Conservation (phyloP, 2,888 invertebrate genomes). For the Ectemnius cavifrons region DNA sequence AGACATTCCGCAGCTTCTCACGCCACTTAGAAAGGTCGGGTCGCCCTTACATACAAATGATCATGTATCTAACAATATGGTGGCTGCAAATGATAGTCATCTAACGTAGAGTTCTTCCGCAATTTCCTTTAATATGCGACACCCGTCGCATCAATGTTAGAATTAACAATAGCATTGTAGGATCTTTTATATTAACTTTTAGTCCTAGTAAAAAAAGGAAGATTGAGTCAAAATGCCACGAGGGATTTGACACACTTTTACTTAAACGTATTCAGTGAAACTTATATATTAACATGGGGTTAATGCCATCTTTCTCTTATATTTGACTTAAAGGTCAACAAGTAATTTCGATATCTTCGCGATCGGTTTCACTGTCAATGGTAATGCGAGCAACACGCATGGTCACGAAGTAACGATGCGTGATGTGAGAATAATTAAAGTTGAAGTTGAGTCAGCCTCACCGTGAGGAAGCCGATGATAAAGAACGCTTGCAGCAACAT, state of each 20-base stretch:
- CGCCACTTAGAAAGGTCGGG: constrained; percentile 6
- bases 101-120: too few relatives aligned
- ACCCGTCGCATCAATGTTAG: too few relatives aligned
- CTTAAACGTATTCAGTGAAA: neutral
- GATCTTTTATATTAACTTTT: too few relatives aligned
- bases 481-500: constrained; percentile 43
- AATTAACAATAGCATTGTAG: too few relatives aligned
- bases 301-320: neutral
- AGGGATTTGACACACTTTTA: neutral
- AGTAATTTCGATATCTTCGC: constrained; percentile 3
- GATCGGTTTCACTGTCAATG: constrained; percentile 23
- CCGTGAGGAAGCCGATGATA: constrained; percentile 46
- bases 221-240: neutral
- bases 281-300: neutral
- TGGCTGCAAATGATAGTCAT: too few relatives aligned
- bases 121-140: too few relatives aligned
- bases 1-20: neutral
- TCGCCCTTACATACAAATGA: neutral
- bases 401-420: neutral
- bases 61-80: too few relatives aligned
- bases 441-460: constrained; percentile 29
- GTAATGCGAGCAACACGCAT: constrained; percentile 3
- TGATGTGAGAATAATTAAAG: constrained; percentile 1
- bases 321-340: constrained; percentile 1
- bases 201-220: too few relatives aligned